Base-by-base conservation (phyloP, 2,888 invertebrate genomes). In the Chymomyza procnemis region DNA sequence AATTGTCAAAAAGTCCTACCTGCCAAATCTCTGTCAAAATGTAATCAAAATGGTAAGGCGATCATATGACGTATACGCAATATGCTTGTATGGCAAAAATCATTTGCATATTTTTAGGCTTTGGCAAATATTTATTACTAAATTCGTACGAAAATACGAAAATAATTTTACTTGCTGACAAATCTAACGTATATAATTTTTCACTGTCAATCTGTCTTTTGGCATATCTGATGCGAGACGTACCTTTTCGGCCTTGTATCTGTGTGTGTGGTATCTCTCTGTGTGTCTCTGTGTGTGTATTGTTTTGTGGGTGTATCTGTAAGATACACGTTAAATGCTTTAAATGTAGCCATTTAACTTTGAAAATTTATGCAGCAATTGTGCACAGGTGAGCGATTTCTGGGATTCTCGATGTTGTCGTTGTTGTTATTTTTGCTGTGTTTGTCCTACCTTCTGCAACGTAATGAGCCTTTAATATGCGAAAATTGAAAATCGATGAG, bases 151-250 rank as follows among this genome's bases (percentile, higher is more conserved):
- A 8, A 41, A 19, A 57, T 16, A 46, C n/a, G n/a, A n/a, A 14
- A 71, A 67, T 54, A 60, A 48, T 46, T 54, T 66, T 62, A 46
- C 48, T 30, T 21, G 50, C 60, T 55, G 62, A 70, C 62, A 71
- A 52, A 61, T 59, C 57, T 52, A 55, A 26, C 57, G 61, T 59
- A 69, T 74, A 74, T 71, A 72, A 84, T 80, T 79, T 80, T 68
- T 87, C 78, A 85, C 73, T 77, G 77, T 76, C 78, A 75, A 74
- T 85, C 75, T 67, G 64, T 63, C 67, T 73, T 67, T 54, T 73
- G 61, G 50, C 55, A 21, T 18, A 50, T 50, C 50, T 18, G 50
- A 50, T 19, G 50, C 16, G 16, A 14, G n/a, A 6, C 50, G 19
- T 19, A n/a, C 34, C 34, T 34, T 34, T 34, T 34, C 5, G 34